Evolutionary conservation across 2,113 vertebrate species (phyloP), one percentile per base, ranked within the genome.

Genomic region (Spizaetus ornatus): DNA sequence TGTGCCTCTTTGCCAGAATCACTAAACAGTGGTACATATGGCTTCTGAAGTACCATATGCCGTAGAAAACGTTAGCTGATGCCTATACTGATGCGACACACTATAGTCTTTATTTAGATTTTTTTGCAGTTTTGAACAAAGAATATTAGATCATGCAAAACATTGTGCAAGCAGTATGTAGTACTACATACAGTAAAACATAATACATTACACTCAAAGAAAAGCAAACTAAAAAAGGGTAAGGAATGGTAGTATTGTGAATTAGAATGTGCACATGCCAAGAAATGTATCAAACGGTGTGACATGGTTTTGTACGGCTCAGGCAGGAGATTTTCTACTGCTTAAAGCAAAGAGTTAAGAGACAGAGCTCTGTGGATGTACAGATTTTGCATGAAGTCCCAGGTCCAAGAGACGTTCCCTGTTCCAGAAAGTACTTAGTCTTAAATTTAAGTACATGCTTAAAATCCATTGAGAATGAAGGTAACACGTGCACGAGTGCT

Each of bases 31-130:
- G 99, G 99, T 99, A 98, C 99, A 99, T 99, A 99, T 99, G 99
- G 99, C 99, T 99, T 98, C 99, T 99, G 99, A 99, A 99, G 99
- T 98, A 99, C 99, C 99, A 99, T 99, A 99, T 99, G 99, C 99
- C 99, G 92, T 99, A 98, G 98, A 99, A 99, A 99, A 99, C 98
- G 99, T 98, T 99, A 99, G 99, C 99, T 98, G 98, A 99, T 99
- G 99, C 98, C 98, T 99, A 98, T 99, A 98, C 99, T 98, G 98
- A 98, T 99, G 98, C 98, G 97, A 98, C 98, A 97, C 97, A 82
- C 97, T 98, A 98, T 98, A 97, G 98, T 97, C 98, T 98, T 98
- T 98, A 98, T 98, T 98, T 98, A 98, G 98, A 98, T 98, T 98
- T 98, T 94, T 98, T 98, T 98, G 98, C 98, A 98, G 97, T 98